phyloP scores from a whole-genome alignment of 2,888 invertebrate genomes.

The Octodonta nipae region DNA sequence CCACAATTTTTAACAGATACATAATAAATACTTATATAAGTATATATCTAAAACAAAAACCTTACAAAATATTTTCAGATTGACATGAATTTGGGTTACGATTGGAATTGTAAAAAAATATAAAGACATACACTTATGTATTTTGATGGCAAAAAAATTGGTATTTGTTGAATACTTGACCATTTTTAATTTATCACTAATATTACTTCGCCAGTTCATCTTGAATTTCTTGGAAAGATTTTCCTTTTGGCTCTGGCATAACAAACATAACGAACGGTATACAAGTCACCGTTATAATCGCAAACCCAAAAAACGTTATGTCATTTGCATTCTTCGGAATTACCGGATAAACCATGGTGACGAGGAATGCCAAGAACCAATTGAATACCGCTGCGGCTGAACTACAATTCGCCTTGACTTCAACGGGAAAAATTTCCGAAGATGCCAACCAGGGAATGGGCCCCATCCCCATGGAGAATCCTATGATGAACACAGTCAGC shows the following conservation, averaged over 20 bases:
- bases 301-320: conserved; percentile 64
- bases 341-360: conserved; percentile 61
- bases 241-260: conserved; percentile 30
- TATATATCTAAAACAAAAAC: too few species aligned
- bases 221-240: conserved; percentile 25
- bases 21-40: too few species aligned
- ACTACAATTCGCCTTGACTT: conserved; percentile 63
- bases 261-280: conserved; percentile 43
- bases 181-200: too few species aligned
- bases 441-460: conserved; percentile 82
- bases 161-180: too few species aligned
- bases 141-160: too few species aligned
- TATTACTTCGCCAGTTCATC: conserved; percentile 6
- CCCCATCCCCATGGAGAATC: conserved; percentile 72
- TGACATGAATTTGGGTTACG: too few species aligned
- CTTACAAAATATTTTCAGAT: too few species aligned
- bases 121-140: too few species aligned
- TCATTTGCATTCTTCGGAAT: conserved; percentile 43
- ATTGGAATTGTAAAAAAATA: too few species aligned
- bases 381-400: conserved; percentile 73
- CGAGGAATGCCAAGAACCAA: conserved; percentile 68
- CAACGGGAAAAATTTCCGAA: conserved; percentile 67
- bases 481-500: conserved; percentile 60
- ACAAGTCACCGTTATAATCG: conserved; percentile 50
- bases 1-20: too few species aligned